Conservation (phyloP, 2,797 vertebrate species). For the Tiaroga cobitis region DNA sequence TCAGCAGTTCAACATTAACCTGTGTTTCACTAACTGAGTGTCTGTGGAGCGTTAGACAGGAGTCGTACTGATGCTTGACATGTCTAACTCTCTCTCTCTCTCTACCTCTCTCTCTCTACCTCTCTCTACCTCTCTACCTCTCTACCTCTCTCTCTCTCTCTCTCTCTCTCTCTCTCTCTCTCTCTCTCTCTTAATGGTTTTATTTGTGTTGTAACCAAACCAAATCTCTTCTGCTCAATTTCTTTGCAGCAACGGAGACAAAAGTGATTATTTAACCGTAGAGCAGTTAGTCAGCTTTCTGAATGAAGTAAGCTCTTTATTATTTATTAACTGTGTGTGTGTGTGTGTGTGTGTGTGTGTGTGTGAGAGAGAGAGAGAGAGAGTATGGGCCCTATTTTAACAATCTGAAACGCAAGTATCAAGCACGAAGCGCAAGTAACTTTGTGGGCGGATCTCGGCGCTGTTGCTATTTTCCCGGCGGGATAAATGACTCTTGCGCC, state of each 20-base stretch:
- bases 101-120: conserved; percentile 61
- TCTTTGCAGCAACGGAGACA: conserved; percentile 99
- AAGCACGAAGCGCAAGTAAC: no score
- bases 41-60: not conserved
- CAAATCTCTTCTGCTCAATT: conserved; percentile 90
- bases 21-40: conserved; percentile 78
- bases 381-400: no score
- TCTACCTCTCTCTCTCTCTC: conserved; percentile 53
- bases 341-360: conserved; percentile 87
- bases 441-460: no score
- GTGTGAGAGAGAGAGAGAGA: conserved; percentile 67
- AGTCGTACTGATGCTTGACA: conserved; percentile 55
- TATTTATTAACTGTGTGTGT: conserved; percentile 95
- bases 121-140: conserved; percentile 57
- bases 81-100: conserved; percentile 66
- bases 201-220: conserved; percentile 60
- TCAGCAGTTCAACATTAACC: conserved; percentile 82
- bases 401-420: no score
- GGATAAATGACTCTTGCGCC: no score
- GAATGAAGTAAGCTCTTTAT: conserved; percentile 99
- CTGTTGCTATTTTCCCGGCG: no score
- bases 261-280: conserved; percentile 99
- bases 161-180: conserved; percentile 57
- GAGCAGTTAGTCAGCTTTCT: conserved; percentile 99
- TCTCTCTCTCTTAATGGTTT: conserved; percentile 65